Evolutionary conservation across 2,113 vertebrate genomes (phyloP).

Genomic region (Xyliphius kryptos): DNA sequence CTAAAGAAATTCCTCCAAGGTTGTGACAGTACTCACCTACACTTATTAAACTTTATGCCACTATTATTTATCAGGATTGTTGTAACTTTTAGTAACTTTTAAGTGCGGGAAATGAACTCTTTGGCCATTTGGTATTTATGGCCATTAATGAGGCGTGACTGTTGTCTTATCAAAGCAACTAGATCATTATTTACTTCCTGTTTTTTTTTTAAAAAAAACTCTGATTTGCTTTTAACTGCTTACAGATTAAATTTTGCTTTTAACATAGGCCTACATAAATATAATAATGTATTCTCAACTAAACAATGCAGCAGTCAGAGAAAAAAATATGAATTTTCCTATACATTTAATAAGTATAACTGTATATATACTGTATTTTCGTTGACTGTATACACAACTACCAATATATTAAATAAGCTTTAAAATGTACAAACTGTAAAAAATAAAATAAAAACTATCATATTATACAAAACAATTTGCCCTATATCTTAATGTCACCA

Average conservation of each 20-base stretch:
- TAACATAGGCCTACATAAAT: neutral
- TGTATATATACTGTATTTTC: neutral
- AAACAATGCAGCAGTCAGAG: neutral
- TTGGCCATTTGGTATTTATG: neutral
- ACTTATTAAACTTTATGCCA: neutral
- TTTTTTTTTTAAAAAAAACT: neutral
- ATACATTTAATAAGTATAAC: neutral
- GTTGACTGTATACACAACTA: neutral
- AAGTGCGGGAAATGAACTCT: neutral
- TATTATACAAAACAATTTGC: no score
- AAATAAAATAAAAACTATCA: no score
- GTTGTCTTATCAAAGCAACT: neutral
- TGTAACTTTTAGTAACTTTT: neutral
- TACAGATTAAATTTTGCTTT: neutral
- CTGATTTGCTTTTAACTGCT: neutral
- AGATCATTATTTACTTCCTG: neutral
- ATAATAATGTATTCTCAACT: neutral
- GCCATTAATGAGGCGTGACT: slow-evolving; percentile 4
- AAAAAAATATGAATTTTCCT: neutral
- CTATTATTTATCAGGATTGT: neutral
- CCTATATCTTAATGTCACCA: no score
- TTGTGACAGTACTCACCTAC: neutral
- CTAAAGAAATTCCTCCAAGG: neutral
- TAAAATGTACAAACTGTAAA: neutral
- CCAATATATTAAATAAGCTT: neutral